A percentile compares a stretch with the other conserved stretches of the same genome.
phyloP scores from a whole-genome alignment of 2,797 vertebrate genomes.

The Gorsachius magnificus region DNA sequence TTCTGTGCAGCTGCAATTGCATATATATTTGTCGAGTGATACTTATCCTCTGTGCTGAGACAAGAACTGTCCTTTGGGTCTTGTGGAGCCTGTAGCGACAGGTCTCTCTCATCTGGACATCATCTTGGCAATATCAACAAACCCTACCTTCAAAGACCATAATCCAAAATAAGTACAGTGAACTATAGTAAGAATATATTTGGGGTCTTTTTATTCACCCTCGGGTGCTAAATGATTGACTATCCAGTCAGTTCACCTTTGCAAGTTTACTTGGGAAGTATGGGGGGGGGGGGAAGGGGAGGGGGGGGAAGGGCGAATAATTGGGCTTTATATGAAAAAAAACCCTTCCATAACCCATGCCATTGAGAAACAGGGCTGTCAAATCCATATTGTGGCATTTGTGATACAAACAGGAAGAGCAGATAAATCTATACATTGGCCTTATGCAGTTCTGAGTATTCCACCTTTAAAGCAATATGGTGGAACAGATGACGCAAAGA shows the following conservation, averaged over 20 bases:
- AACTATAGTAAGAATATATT: neutral
- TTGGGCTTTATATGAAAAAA: neutral
- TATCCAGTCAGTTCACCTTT: neutral
- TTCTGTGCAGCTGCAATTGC: neutral
- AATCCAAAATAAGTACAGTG: neutral
- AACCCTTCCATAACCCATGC: neutral
- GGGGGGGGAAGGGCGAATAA: neutral
- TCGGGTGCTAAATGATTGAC: neutral
- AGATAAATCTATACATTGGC: neutral
- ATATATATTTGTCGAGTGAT: neutral
- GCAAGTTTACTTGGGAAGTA: neutral
- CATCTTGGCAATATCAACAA: neutral
- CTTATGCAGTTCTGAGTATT: neutral
- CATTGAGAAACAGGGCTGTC: neutral
- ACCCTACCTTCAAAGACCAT: neutral
- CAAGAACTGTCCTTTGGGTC: conserved; percentile 22
- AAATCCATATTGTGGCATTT: neutral
- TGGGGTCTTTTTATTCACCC: neutral
- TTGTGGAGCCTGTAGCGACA: neutral
- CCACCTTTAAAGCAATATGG: neutral
- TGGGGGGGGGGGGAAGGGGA: fast-evolving
- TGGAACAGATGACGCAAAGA: neutral
- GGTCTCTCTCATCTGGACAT: neutral
- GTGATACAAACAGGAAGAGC: neutral
- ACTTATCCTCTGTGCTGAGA: neutral